Evolutionary conservation across 2,113 vertebrate genomes (phyloP).

Genomic region (Toxotes chatareus): DNA sequence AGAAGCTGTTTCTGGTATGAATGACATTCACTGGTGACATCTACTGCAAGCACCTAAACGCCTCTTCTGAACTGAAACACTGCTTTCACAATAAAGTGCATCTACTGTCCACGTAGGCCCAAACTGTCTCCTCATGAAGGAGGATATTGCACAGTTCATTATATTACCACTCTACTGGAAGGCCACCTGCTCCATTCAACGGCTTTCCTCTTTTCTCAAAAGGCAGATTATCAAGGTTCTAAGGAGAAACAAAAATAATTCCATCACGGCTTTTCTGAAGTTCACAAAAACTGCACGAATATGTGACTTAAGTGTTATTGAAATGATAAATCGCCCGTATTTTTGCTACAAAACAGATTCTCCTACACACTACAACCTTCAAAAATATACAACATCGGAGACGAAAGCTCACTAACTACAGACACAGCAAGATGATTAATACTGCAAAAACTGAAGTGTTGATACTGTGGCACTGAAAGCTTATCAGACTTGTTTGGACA

Average conservation of each 20-base stretch:
- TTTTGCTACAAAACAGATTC: conserved; percentile 33
- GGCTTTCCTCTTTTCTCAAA: conserved; percentile 39
- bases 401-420: conserved; percentile 64
- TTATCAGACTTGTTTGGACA: conserved; percentile 7
- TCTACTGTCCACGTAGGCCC: conserved; percentile 53
- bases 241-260: conserved; percentile 39
- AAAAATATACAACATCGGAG: conserved; percentile 49
- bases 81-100: conserved; percentile 78
- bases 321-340: conserved; percentile 37
- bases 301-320: conserved; percentile 44
- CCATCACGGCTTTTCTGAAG: conserved; percentile 27
- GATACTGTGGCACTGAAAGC: conserved; percentile 32
- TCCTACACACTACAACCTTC: conserved; percentile 52
- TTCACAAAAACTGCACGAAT: conserved; percentile 55
- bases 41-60: conserved; percentile 65
- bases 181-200: conserved; percentile 47
- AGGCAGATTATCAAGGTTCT: conserved; percentile 43
- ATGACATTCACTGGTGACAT: conserved; percentile 74
- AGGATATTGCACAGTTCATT: conserved; percentile 63
- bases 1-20: conserved; percentile 63
- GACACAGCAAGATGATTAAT: conserved; percentile 53
- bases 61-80: conserved; percentile 50
- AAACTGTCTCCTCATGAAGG: conserved; percentile 13
- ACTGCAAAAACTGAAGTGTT: conserved; percentile 44
- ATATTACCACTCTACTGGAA: conserved; percentile 30